Base-by-base conservation (phyloP, 2,888 invertebrate species). In the Thecocarcelia acutangulata region DNA sequence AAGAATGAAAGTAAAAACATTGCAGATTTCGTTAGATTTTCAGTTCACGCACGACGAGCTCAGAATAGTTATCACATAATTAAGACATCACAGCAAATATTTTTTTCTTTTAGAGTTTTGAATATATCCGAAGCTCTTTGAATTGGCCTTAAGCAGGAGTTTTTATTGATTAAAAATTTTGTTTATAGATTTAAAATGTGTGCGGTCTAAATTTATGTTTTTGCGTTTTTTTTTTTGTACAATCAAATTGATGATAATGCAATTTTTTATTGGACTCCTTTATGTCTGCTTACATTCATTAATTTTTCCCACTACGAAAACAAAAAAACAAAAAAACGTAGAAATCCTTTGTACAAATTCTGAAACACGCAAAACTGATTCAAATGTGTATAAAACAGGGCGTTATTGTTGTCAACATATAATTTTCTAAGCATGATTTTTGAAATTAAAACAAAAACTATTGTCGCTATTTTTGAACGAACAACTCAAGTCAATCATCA, bases 371-470 rank as follows among this genome's bases (percentile, higher is more conserved):
- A 76, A 69, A 68, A 69, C 61, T 8, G 3, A 42, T 50, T 46
- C 15, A 44, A 40, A 52, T 44, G 33, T 11, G 21, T 24, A 17
- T 3, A 9, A 54, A 75, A 75, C 3, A 28, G 9, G 82, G 82
- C 78, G 82, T 82, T 82, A 48, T 74, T 70, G 70, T 79, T 82
- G 82, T 82, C 78, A 78, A 63, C 81, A 74, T 69, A 78, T 56
- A 64, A 69, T 64, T 59, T 66, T 56, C 69, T 66, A 64, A 58
- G 56, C 69, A 69, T 58, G 46, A 78, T 69, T 82, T 52, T 54
- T 8, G 54, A 61, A 66, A 50, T 44, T 28, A 52, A 80, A 75
- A 33, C 33, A 69, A 17, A 52, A 70, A 33, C 70, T 70, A 70
- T 70, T 68, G 68, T 77, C 42, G 15, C 12, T 59, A 54, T 48